Conservation (phyloP, 2,888 invertebrate species). For the Cataglyphis altisquamis region DNA sequence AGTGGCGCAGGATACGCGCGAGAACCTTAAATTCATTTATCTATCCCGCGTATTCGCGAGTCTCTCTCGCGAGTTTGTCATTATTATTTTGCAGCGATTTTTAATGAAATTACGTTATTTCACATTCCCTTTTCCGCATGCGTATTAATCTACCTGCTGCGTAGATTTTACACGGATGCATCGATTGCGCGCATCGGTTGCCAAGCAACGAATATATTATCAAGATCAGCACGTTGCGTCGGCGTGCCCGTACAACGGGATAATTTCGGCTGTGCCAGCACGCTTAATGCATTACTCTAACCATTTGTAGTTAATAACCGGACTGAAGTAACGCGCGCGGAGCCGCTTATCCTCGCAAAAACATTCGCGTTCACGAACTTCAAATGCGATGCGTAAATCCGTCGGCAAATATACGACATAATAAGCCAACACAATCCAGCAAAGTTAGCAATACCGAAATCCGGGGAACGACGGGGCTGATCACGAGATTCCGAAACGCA, state of each 20-base stretch:
- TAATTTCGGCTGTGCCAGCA: conserved; percentile 30
- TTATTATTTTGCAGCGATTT: conserved; percentile 6
- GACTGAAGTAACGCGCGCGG: conserved; percentile 24
- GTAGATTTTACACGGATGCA: conserved; percentile 36
- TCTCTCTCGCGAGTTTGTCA: background rate
- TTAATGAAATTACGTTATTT: conserved; percentile 42
- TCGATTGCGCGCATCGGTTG: conserved; percentile 37
- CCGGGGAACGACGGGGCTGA: background rate
- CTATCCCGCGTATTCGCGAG: background rate
- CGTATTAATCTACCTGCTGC: conserved; percentile 41
- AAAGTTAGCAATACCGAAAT: conserved; percentile 3
- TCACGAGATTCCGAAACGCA: conserved; percentile 8
- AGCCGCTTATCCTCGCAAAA: conserved; percentile 25
- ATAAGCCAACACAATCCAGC: conserved; percentile 24
- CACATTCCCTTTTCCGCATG: background rate
- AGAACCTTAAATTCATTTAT: conserved; percentile 9
- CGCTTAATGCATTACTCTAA: conserved; percentile 44
- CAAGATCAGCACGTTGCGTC: conserved; percentile 41
- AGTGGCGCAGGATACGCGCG: conserved; percentile 8
- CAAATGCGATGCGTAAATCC: conserved; percentile 42
- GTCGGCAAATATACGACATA: conserved; percentile 35
- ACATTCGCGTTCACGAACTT: conserved; percentile 21
- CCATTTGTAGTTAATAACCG: conserved; percentile 50
- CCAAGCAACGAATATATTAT: conserved; percentile 44
- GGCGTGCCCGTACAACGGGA: conserved; percentile 26